Base-by-base conservation (phyloP, 2,888 invertebrate species). In the Pemphredon lugubris region DNA sequence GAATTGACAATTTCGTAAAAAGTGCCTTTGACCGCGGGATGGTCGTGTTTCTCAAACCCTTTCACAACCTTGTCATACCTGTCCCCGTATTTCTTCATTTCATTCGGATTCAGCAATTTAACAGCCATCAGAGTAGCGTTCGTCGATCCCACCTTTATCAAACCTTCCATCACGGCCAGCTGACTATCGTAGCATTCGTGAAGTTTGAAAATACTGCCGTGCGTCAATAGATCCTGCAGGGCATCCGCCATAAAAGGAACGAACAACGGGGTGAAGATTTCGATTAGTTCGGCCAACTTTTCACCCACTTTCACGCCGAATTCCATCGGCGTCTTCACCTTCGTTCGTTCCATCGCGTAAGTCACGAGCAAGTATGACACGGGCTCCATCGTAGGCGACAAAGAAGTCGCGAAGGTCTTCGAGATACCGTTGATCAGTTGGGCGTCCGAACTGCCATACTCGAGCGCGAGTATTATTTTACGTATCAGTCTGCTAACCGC, bases 281-380 rank as follows among this genome's bases (percentile, higher is more conserved):
- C 23, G 1, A 64, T 0, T n/a, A 83, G 30, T 6, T 44, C 30
- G 0, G n/a, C 3, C 4, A 82, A 11, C 4, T 26, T 64, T 6
- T 23, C 14, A 6, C 71, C 71, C 0, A 83, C 1, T 3, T n/a
- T 59, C 0, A 16, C 0, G 0, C 81, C 83, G 4, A 77, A 78
- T 0, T 74, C 37, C 2, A 30, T 39, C 0, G 65, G 60, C 1
- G 73, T 44, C 0, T 32, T 9, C 0, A 59, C 53, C 0, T 16
- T 13, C 0, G 39, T 2, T 1, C 65, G 30, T 6, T 66, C 71
- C 30, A 66, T 58, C 2, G 45, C 55, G 48, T 54, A 80, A 0
- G 40, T 14, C 23, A 86, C 50, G n/a, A 23, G 0, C 5, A 83
- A 44, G 23, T 76, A 87, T 2, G 80, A 67, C 0, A 2, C 34